Evolutionary conservation across 1,140 invertebrate species (phyloP), one percentile per base, ranked within the genome.

Genomic region (Artemia franciscana): DNA sequence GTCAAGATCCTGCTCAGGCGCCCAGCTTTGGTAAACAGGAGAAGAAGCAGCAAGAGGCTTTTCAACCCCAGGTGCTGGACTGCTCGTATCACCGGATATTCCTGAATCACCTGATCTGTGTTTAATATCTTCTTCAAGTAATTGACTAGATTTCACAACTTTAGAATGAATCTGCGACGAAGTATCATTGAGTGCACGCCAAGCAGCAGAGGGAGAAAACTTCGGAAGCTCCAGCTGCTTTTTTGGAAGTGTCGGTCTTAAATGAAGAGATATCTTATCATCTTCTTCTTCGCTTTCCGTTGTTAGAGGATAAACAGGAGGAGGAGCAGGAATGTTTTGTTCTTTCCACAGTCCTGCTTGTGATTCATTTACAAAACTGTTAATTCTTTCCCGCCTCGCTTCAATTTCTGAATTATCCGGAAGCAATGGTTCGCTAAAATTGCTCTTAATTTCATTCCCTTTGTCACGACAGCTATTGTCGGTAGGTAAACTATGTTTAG

Each of bases 151-250:
- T 51, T 51, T 51, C 21, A 18, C 39, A 51, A 18, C 12, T 15
- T 12, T 12, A 51, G 12, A 15, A 15, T 59, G 23, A 21, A 21
- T 15, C 21, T 26, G 58, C 12, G 3, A 2, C 12, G 39, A 51
- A 15, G 39, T 51, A 18, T 25, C 30, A 23, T 58, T 70, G 4
- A 90, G 73, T 24, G 83, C 77, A 66, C 82, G 77, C 86, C 86
- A 90, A 0, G 86, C 86, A n/a, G 84, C 79, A 0, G 82, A 79
- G 2, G 86, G 86, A 15, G 84, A 88, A 73, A 89, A 88, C 63
- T 83, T 72, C 0, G 85, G 84, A 23, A 85, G 80, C 62, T 84
- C 80, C 12, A 80, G 74, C 67, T 82, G 80, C 66, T 86, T 84
- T 66, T 84, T 83, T 1, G 86, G 86, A 62, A 88, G 68, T 0